Evolutionary conservation across 2,797 vertebrate genomes (phyloP).

Genomic region (Melanotaenia parkinsoni): DNA sequence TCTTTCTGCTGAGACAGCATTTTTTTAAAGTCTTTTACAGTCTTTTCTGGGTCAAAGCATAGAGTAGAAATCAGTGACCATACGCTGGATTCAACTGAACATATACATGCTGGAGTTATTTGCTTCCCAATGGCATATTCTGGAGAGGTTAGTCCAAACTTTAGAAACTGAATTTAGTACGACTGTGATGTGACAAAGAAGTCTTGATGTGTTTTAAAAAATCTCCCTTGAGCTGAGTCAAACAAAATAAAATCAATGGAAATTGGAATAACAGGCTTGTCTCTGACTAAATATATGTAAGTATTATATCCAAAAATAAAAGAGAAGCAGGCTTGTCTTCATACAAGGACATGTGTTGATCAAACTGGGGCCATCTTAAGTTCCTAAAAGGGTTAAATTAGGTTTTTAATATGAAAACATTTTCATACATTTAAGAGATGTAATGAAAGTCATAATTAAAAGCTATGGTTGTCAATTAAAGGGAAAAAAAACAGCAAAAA

Average conservation of each 20-base stretch:
- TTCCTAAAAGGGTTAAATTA: constrained; percentile 20
- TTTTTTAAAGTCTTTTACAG: background rate
- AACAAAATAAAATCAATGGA: constrained; percentile 1
- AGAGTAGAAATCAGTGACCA: background rate
- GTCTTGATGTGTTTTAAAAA: background rate
- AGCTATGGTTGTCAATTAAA: background rate
- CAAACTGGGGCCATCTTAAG: background rate
- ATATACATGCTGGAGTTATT: background rate
- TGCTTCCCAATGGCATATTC: background rate
- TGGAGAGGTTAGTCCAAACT: background rate
- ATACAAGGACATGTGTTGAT: constrained; percentile 1
- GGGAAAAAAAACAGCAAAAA: background rate
- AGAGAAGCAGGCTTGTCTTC: background rate
- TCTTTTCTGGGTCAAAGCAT: background rate
- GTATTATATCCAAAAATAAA: constrained; percentile 4
- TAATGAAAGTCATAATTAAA: background rate
- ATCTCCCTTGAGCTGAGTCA: background rate
- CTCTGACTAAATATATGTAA: background rate
- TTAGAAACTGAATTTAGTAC: background rate
- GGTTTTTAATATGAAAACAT: background rate
- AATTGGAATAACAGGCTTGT: background rate
- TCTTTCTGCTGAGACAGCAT: background rate
- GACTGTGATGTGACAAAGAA: background rate
- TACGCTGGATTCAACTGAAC: background rate
- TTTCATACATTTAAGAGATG: background rate